Evolutionary conservation across 1,140 invertebrate species (phyloP).

Genomic region (Mizuhopecten yessoensis): DNA sequence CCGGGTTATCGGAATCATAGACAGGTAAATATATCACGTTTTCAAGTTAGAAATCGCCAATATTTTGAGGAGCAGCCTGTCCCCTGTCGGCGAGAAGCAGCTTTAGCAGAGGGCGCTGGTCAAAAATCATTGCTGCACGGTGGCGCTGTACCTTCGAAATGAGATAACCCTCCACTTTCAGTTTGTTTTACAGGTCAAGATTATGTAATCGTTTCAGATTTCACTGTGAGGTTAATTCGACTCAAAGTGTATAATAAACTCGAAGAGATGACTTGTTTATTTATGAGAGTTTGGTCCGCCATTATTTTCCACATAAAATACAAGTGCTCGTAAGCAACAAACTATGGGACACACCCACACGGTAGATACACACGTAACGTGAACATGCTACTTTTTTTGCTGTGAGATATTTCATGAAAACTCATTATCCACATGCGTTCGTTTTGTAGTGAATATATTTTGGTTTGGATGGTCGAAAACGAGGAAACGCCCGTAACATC

Average conservation of each 20-base stretch:
- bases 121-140: slow-evolving; percentile 47
- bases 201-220: neutral
- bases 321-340: no score
- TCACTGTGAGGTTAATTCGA: no score
- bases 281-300: neutral
- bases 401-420: no score
- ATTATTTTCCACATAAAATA: no score
- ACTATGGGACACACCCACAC: no score
- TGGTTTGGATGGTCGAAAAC: no score
- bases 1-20: neutral
- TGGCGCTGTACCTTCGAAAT: slow-evolving; percentile 45
- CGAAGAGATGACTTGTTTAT: neutral
- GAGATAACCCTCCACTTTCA: slow-evolving; percentile 48
- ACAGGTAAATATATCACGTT: neutral
- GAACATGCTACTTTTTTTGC: no score
- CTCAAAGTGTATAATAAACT: neutral
- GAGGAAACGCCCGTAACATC: no score
- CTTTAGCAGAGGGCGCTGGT: slow-evolving; percentile 55
- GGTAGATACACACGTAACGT: no score
- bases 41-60: neutral
- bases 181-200: neutral
- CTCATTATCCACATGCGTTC: no score
- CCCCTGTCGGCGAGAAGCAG: slow-evolving; percentile 48
- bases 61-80: neutral
- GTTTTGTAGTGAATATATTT: no score